Base-by-base conservation (phyloP, 2,888 invertebrate genomes). In the Heteromurus nitidus region DNA sequence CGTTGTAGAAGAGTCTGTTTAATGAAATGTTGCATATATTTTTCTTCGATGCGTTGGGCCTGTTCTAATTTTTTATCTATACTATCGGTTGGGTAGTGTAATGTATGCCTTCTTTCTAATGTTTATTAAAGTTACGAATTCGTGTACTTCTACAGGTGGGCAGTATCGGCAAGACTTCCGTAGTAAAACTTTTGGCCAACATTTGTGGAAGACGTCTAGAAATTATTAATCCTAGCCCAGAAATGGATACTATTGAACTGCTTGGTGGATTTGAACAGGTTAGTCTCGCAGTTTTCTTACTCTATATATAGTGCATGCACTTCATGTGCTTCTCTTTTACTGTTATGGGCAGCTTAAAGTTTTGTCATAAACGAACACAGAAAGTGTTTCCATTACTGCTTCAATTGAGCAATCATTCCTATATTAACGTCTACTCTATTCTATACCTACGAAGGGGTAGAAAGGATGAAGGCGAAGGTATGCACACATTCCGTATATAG, bases 221-320 rank as follows among this genome's bases (percentile, higher is more conserved):
- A 86, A 92, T 94, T 0, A 90, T 98, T 80, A 92, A 94, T 13
- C 94, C 98, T 69, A 97, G 96, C 87, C 94, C 96, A 31, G 94
- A 96, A 42, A 97, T 96, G 94, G 98, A 98, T 88, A 96, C 97
- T 0, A 95, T 95, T 0, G 98, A 98, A 89, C 93, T 98, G 69
- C 91, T 98, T 1, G 99, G 99, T 68, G 97, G 98, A 84, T 99
- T 98, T 90, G 99, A 99, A 91, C 99, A 99, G 93, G 93, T 94
- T 88, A 90, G 91, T 89, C n/a, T n/a, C n/a, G n/a, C n/a, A n/a
- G n/a, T n/a, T n/a, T n/a, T n/a, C n/a, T n/a, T n/a, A n/a, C n/a
- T n/a, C n/a, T n/a, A n/a, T n/a, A n/a, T n/a, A n/a, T n/a, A n/a
- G n/a, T n/a, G n/a, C n/a, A n/a, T n/a, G n/a, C n/a, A n/a, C n/a